These are phyloP conservation scores for Hanleya hanleyi DNA, from an alignment of 2,888 invertebrate species.

Conservation along the genomic window DNA sequence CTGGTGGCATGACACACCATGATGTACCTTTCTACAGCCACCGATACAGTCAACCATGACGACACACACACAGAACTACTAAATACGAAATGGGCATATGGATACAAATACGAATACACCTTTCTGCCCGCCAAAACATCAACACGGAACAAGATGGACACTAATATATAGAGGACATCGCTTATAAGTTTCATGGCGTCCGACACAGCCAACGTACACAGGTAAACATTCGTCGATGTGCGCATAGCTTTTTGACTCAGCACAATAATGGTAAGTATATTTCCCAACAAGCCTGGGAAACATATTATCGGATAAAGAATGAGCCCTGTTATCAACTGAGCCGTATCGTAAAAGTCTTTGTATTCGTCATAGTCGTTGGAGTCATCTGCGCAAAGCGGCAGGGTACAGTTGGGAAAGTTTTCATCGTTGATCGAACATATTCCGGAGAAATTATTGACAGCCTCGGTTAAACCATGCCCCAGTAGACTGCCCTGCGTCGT, in stretches of 20 bases:
- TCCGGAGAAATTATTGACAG: too few species aligned
- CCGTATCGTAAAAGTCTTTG: slow-evolving; percentile 43
- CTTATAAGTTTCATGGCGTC: slow-evolving; percentile 48
- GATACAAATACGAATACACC: slow-evolving; percentile 46
- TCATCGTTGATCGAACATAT: background rate
- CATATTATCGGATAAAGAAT: slow-evolving; percentile 47
- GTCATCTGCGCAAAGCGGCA: background rate
- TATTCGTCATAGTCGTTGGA: slow-evolving; percentile 13
- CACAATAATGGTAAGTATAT: slow-evolving; percentile 43
- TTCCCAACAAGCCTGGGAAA: slow-evolving; percentile 42
- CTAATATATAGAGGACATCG: slow-evolving; percentile 47
- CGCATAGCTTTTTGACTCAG: slow-evolving; percentile 36
- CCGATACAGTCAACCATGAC: slow-evolving; percentile 53
- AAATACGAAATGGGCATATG: slow-evolving; percentile 51
- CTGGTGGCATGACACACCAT: slow-evolving; percentile 51
- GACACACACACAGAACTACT: slow-evolving; percentile 44
- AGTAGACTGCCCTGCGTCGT: too few species aligned
- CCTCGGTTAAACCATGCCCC: too few species aligned
- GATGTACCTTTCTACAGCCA: slow-evolving; percentile 52
- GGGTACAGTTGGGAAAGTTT: background rate
- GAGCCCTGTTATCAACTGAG: slow-evolving; percentile 44
- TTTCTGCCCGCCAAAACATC: slow-evolving; percentile 30
- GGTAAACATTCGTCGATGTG: slow-evolving; percentile 48
- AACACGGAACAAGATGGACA: slow-evolving; percentile 37
- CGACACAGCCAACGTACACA: slow-evolving; percentile 44